Base-by-base conservation (phyloP, 2,888 invertebrate genomes). In the Rhingia rostrata region DNA sequence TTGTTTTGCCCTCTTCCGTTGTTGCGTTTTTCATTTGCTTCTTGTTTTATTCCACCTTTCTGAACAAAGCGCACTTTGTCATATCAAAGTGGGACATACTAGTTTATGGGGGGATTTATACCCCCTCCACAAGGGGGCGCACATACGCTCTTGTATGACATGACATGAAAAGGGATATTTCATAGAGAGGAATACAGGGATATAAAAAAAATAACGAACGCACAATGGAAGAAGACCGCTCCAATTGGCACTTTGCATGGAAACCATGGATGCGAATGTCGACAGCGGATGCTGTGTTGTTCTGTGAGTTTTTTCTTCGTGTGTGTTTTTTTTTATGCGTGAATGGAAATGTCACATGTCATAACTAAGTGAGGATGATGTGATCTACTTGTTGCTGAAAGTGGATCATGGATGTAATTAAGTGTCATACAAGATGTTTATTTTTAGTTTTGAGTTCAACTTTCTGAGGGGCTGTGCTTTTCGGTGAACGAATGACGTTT, bases 331-430 rank as follows among this genome's bases (percentile, higher is more conserved):
- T n/a, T 54, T 54, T 37, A 9, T 64, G 63, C 32, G 14, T 66
- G 43, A 33, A 43, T 73, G 61, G 33, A 47, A 73, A 73, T 83
- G 79, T 79, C 83, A 78, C 79, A 79, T 73, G 79, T 79, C 83
- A 83, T 45, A 56, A 39, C 37, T 30, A 53, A 83, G 79, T 79
- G 77, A 67, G 51, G 45, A 67, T 67, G 67, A 77, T 77, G 67
- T 61, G 83, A 74, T 74, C 73, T 79, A 83, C 83, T 83, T 83
- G 79, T 74, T 79, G 79, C 61, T 74, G 58, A 33, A 83, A 83
- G 61, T 79, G 66, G 83, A 73, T 83, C 83, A 79, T 32, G 61
- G 63, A 78, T 53, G 67, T 69, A 79, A 83, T 83, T 83, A 83
- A 74, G 73, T 64, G 78, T 63, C 22, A 22, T 79, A 56, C 41